Conservation (phyloP, 2,888 invertebrate species). For the Xylocampa areola region DNA sequence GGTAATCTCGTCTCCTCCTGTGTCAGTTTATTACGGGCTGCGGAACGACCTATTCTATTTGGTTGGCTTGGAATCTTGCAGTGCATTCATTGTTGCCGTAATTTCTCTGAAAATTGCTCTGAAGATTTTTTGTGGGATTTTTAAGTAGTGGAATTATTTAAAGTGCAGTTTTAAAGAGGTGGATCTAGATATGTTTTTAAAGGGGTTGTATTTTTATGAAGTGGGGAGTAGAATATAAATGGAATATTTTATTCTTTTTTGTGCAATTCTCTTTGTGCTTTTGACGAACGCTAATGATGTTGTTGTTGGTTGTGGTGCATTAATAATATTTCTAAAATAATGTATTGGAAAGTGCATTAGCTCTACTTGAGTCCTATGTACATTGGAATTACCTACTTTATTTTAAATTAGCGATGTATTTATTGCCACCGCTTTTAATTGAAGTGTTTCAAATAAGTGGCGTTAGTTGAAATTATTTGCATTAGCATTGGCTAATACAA, state of each 20-base stretch:
- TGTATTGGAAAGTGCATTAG: too few relatives aligned
- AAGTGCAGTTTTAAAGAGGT: constrained; percentile 22
- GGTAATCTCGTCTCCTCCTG: constrained; percentile 78
- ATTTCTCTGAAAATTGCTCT: constrained; percentile 38
- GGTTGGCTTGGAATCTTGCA: constrained; percentile 69
- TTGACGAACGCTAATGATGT: too few relatives aligned
- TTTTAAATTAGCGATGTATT: too few relatives aligned
- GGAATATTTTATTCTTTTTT: too few relatives aligned
- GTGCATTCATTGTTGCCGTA: constrained; percentile 45
- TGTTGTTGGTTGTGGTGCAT: too few relatives aligned
- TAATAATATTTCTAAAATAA: too few relatives aligned
- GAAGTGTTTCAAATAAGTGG: too few relatives aligned
- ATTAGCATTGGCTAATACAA: too few relatives aligned
- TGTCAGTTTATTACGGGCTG: constrained; percentile 73
- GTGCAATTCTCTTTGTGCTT: background rate
- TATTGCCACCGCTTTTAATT: too few relatives aligned
- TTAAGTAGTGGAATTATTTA: constrained; percentile 22
- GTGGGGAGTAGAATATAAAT: constrained; percentile 7
- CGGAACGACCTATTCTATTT: constrained; percentile 78
- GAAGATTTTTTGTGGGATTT: constrained; percentile 29
- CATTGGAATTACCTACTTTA: too few relatives aligned
- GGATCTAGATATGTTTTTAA: constrained; percentile 14
- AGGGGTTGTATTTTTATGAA: constrained; percentile 17
- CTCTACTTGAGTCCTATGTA: too few relatives aligned
- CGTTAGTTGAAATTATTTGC: too few relatives aligned